Base-by-base conservation (phyloP, 1,140 invertebrate genomes). In the Phenacoccus solenopsis region DNA sequence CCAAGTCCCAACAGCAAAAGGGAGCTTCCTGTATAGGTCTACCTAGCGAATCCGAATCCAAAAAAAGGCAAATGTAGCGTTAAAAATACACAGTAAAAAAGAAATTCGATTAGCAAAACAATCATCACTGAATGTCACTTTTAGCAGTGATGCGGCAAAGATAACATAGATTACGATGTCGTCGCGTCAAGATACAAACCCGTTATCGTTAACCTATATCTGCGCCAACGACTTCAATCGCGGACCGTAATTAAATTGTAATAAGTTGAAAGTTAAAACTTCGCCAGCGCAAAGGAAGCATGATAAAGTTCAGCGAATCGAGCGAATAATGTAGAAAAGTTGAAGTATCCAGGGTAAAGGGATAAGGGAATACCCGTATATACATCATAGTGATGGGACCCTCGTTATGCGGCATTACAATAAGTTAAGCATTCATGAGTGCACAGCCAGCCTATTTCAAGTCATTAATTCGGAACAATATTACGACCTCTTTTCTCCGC, bases 391-490 rank as follows among this genome's bases (percentile, higher is more conserved):
- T n/a, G 38, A 49, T 49, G 38, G 38, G 12, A 49, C 38, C 38
- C 38, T 49, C 38, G 38, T 49, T 49, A 49, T 49, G 38, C 38
- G 12, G 38, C 38, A 49, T 49, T 49, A 49, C 38, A 49, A 49
- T 49, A 49, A 49, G 38, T 49, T 49, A 10, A 49, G 12, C 38
- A 49, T 49, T 49, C 38, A 49, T 49, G 38, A 49, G 38, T 49
- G 38, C 38, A 49, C 38, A 49, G 38, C 38, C 38, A 49, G 38
- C 38, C 38, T 49, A 49, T 49, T 49, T 49, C 38, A 49, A 49
- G 38, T 49, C 38, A 49, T 49, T 49, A 49, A 49, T 49, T 49
- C 38, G 38, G 38, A 49, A 49, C 38, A 49, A 49, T 49, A 49
- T 49, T 49, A 49, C 16, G 16, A 32, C 38, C 16, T 49, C 38